These are phyloP conservation scores for Octodonta nipae DNA, from an alignment of 2,888 invertebrate genomes.

Conservation along the genomic window DNA sequence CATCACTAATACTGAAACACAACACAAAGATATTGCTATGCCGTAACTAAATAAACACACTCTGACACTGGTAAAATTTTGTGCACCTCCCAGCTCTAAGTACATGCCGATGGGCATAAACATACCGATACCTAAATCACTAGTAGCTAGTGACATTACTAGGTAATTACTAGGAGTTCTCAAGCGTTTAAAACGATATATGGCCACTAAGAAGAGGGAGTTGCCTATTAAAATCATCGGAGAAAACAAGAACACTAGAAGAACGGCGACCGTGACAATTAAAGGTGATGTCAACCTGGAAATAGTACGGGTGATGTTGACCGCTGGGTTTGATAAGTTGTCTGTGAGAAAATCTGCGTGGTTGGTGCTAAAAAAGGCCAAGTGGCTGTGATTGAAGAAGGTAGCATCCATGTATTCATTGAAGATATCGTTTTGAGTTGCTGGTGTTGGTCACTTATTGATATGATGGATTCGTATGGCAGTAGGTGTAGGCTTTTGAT, in stretches of 20 bases:
- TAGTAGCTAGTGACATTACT: slow-evolving; percentile 45
- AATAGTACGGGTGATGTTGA: slow-evolving; percentile 27
- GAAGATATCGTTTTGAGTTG: no score
- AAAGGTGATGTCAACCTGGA: slow-evolving; percentile 32
- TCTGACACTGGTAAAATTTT: slow-evolving; percentile 33
- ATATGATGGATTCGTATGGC: no score
- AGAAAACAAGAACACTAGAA: slow-evolving; percentile 40
- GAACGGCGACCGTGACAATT: slow-evolving; percentile 37
- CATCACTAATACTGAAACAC: slow-evolving; percentile 46
- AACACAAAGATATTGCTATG: slow-evolving; percentile 43
- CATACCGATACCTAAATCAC: slow-evolving; percentile 46
- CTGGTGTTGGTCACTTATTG: no score
- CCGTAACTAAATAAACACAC: slow-evolving; percentile 46
- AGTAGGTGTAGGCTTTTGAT: no score
- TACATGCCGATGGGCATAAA: slow-evolving; percentile 47
- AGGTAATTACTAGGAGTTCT: slow-evolving; percentile 49
- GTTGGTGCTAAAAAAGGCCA: slow-evolving; percentile 24
- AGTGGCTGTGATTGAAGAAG: slow-evolving; percentile 26
- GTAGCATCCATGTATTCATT: slow-evolving; percentile 24
- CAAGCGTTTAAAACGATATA: slow-evolving; percentile 46
- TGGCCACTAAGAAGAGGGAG: slow-evolving; percentile 44
- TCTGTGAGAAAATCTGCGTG: slow-evolving; percentile 23
- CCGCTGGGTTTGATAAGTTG: slow-evolving; percentile 24
- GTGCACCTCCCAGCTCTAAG: slow-evolving; percentile 40
- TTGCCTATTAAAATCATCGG: slow-evolving; percentile 48